Conservation (phyloP, 2,797 vertebrate genomes). For the Oreochromis mossambicus region DNA sequence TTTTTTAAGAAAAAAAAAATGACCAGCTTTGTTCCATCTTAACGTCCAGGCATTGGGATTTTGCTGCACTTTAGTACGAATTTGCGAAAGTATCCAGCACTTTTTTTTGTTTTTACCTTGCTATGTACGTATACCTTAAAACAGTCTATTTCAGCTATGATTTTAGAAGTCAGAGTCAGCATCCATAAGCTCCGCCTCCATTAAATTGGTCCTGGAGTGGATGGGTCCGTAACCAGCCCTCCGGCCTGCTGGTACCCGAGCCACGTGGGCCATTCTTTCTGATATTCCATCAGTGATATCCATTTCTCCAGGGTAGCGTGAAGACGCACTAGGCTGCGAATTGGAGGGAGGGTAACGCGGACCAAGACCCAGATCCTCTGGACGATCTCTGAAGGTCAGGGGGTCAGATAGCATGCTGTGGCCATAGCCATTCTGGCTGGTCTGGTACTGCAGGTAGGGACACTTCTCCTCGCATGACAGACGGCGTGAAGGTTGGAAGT, state of each 20-base stretch:
- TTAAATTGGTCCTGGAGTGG: slow-evolving; percentile 91
- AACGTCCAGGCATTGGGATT: neutral
- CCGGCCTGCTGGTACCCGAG: slow-evolving; percentile 73
- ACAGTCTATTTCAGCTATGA: neutral
- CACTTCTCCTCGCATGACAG: slow-evolving; percentile 54
- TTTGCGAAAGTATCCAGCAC: slow-evolving; percentile 75
- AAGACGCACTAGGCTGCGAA: slow-evolving; percentile 53
- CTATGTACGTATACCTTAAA: slow-evolving; percentile 22
- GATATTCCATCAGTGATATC: slow-evolving; percentile 38
- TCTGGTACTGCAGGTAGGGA: slow-evolving; percentile 44
- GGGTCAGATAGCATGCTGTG: slow-evolving; percentile 70
- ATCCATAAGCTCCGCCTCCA: slow-evolving; percentile 91
- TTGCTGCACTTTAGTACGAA: slow-evolving; percentile 44
- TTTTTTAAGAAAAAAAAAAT: neutral
- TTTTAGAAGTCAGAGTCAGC: slow-evolving; percentile 89
- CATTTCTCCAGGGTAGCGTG: slow-evolving; percentile 43
- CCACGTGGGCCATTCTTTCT: slow-evolving; percentile 39
- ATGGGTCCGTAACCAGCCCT: slow-evolving; percentile 78
- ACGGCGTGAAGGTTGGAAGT: slow-evolving; percentile 54
- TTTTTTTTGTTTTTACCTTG: slow-evolving; percentile 61
- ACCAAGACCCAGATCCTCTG: slow-evolving; percentile 54
- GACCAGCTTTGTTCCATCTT: slow-evolving; percentile 19
- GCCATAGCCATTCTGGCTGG: slow-evolving; percentile 32
- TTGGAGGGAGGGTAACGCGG: slow-evolving; percentile 35
- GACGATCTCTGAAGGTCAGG: slow-evolving; percentile 67